These are phyloP conservation scores for Actinostola sp. DNA, from an alignment of 92 coral and sea anemone species.

Conservation along the genomic window DNA sequence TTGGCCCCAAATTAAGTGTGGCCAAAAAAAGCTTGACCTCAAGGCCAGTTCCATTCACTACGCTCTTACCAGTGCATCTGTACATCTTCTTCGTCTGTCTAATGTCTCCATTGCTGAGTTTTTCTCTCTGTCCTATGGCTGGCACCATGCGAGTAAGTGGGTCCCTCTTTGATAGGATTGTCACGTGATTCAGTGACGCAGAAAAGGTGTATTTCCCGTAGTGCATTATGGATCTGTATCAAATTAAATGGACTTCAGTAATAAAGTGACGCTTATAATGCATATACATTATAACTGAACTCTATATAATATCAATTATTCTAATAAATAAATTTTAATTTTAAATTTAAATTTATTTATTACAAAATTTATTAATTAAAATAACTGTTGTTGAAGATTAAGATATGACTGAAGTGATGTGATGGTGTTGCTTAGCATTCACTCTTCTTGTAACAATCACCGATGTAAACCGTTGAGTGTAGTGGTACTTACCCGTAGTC, in stretches of 20 bases:
- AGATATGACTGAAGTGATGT: no score
- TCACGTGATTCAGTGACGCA: constrained; percentile 56
- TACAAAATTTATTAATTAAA: no score
- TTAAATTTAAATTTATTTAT: no score
- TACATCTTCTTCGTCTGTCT: constrained; percentile 87
- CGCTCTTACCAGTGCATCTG: constrained; percentile 77
- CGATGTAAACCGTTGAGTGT: not conserved
- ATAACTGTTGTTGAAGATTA: no score
- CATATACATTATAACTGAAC: no score
- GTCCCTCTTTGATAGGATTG: constrained; percentile 68
- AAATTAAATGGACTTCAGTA: no score
- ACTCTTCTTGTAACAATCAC: no score
- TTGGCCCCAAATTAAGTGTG: not conserved
- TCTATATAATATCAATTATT: no score
- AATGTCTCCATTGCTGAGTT: constrained; percentile 85
- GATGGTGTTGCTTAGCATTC: no score
- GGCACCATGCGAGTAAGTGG: constrained; percentile 59
- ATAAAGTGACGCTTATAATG: no score
- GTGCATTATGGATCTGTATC: constrained; percentile 91
- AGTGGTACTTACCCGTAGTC: constrained; percentile 72
- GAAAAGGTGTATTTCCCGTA: constrained; percentile 92
- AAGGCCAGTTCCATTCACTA: not conserved
- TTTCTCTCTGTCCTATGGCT: constrained; percentile 87
- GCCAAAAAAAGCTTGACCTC: not conserved
- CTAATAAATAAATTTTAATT: no score